Percentiles rank a stretch among this genome's conserved stretches.
Evolutionary conservation across 1,140 invertebrate genomes (phyloP).

Genomic region (Nilaparvata lugens): DNA sequence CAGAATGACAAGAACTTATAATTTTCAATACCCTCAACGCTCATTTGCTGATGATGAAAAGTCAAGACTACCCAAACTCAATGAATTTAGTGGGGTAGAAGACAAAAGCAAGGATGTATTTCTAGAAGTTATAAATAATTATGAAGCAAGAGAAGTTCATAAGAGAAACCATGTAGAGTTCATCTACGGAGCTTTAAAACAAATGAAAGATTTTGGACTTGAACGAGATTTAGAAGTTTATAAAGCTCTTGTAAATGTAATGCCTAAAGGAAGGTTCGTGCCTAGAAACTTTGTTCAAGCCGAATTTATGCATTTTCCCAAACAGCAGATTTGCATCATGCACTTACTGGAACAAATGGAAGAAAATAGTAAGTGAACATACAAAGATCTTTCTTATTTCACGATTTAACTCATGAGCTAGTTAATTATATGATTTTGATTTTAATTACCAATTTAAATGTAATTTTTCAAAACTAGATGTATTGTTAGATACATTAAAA

Average conservation of each 20-base stretch:
- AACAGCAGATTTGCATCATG: constrained; percentile 86
- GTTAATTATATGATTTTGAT: too few species aligned
- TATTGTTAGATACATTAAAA: too few species aligned
- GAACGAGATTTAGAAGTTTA: constrained; percentile 86
- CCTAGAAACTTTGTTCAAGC: constrained; percentile 70
- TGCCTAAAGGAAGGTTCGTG: constrained; percentile 87
- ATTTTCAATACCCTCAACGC: too few species aligned
- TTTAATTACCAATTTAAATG: too few species aligned
- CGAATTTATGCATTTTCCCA: constrained; percentile 86
- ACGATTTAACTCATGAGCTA: too few species aligned
- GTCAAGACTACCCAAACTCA: neutral
- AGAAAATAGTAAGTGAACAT: constrained; percentile 53
- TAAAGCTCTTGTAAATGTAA: constrained; percentile 78
- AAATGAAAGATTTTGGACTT: constrained; percentile 85
- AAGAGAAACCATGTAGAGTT: constrained; percentile 84
- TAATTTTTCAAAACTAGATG: too few species aligned
- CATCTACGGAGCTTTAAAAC: constrained; percentile 75
- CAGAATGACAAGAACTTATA: too few species aligned
- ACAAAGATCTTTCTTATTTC: neutral
- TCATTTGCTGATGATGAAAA: neutral
- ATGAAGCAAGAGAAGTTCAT: constrained; percentile 46
- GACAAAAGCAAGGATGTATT: constrained; percentile 65
- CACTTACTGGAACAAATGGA: constrained; percentile 87
- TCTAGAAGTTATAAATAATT: constrained; percentile 62
- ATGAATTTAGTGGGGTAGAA: constrained; percentile 32